Evolutionary conservation across 2,113 vertebrate species (phyloP).

Genomic region (Notothenia coriiceps): DNA sequence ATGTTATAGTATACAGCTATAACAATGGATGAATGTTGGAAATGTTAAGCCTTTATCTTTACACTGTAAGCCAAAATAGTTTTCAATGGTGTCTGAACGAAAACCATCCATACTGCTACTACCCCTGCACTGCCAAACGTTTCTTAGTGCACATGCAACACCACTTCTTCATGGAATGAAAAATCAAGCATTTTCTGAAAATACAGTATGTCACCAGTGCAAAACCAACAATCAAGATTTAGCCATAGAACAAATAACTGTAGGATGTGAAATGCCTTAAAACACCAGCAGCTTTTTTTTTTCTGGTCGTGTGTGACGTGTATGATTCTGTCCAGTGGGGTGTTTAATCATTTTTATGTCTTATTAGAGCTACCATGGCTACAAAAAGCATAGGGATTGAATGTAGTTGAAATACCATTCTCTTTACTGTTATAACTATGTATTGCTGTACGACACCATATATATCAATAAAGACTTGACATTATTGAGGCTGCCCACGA

Average conservation of each 20-base stretch:
- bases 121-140: slow-evolving; percentile 78
- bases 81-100: slow-evolving; percentile 40
- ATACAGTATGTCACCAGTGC: slow-evolving; percentile 9
- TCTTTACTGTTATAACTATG: slow-evolving; percentile 69
- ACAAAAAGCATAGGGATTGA: slow-evolving; percentile 75
- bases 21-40: slow-evolving; percentile 32
- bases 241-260: slow-evolving; percentile 68
- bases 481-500: slow-evolving; percentile 53
- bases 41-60: slow-evolving; percentile 46
- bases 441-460: slow-evolving; percentile 81
- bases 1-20: slow-evolving; percentile 35
- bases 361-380: slow-evolving; percentile 62
- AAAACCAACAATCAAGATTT: slow-evolving; percentile 57
- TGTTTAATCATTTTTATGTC: slow-evolving; percentile 59
- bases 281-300: slow-evolving; percentile 82
- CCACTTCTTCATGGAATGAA: slow-evolving; percentile 29
- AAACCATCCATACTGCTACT: slow-evolving; percentile 16
- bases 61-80: slow-evolving; percentile 44
- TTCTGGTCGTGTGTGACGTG: slow-evolving; percentile 70
- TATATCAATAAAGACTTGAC: slow-evolving; percentile 84
- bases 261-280: slow-evolving; percentile 87
- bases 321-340: slow-evolving; percentile 72
- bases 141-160: slow-evolving; percentile 61
- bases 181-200: slow-evolving; percentile 22
- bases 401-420: slow-evolving; percentile 81